Conservation (phyloP, 2,888 invertebrate genomes). For the Andrena dorsata region DNA sequence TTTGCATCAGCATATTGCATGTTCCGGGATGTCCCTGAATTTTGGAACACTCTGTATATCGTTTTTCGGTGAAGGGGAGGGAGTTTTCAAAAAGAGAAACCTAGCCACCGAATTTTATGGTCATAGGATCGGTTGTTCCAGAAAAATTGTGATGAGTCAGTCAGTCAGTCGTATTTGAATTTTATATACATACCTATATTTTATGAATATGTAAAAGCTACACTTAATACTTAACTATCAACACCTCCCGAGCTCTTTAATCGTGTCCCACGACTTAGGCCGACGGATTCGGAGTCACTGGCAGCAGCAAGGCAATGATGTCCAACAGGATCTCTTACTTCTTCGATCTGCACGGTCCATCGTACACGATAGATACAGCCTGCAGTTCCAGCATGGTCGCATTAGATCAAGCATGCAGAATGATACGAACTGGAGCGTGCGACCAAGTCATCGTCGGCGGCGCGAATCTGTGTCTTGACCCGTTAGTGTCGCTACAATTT, state of each 20-base stretch:
- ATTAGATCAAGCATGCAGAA: conserved; percentile 92
- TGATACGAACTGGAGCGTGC: conserved; percentile 92
- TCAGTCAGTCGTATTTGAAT: too few species aligned
- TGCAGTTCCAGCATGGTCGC: conserved; percentile 97
- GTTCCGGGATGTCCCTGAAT: too few species aligned
- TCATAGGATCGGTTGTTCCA: too few species aligned
- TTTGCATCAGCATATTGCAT: too few species aligned
- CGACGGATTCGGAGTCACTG: conserved; percentile 89
- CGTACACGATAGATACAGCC: conserved; percentile 95
- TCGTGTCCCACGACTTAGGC: conserved; percentile 67
- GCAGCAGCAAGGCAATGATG: conserved; percentile 96
- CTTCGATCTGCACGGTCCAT: conserved; percentile 95
- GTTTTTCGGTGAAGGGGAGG: too few species aligned
- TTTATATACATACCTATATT: too few species aligned
- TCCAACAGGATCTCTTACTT: conserved; percentile 96
- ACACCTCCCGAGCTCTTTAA: neutral
- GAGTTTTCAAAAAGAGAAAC: too few species aligned
- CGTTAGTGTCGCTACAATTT: conserved; percentile 95
- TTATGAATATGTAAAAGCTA: too few species aligned
- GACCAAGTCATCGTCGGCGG: conserved; percentile 96
- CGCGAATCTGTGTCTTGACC: conserved; percentile 93
- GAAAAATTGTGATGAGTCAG: too few species aligned
- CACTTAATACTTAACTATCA: too few species aligned
- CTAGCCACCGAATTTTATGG: too few species aligned
- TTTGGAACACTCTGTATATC: too few species aligned